Evolutionary conservation across 2,888 invertebrate species (phyloP).

Genomic region (Chorisops tibialis): DNA sequence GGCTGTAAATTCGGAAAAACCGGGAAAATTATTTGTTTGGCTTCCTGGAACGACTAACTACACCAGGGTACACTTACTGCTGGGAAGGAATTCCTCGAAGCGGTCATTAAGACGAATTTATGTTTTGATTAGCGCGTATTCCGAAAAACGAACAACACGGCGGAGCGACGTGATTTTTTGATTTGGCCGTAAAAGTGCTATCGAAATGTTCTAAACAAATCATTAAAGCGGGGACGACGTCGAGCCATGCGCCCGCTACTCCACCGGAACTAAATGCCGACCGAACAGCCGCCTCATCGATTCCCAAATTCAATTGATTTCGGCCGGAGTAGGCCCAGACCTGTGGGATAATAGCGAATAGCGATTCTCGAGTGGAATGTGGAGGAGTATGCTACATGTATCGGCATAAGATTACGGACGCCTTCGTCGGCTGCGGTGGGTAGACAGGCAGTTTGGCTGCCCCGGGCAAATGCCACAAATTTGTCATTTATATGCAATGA

Average conservation of each 20-base stretch:
- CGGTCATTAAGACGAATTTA: constrained; percentile 26
- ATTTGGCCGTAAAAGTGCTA: constrained; percentile 28
- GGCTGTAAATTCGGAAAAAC: constrained; percentile 10
- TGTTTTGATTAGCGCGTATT: constrained; percentile 24
- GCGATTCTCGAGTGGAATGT: too few species aligned
- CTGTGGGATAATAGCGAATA: too few species aligned
- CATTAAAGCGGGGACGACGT: constrained; percentile 24
- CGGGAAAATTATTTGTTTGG: constrained; percentile 27
- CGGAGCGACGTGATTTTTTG: constrained; percentile 6
- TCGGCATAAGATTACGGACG: neutral
- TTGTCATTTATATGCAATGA: constrained; percentile 30
- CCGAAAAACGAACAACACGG: constrained; percentile 21
- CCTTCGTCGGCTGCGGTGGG: constrained; percentile 8
- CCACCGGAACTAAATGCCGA: constrained; percentile 13
- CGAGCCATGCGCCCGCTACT: constrained; percentile 13
- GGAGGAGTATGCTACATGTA: too few species aligned
- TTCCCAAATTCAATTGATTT: neutral
- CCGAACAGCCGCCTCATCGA: neutral
- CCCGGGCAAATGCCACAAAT: constrained; percentile 18
- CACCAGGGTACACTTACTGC: constrained; percentile 10
- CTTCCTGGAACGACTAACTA: constrained; percentile 28
- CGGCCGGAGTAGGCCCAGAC: neutral
- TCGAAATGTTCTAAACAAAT: constrained; percentile 24
- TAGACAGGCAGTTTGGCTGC: constrained; percentile 17
- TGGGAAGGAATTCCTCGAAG: constrained; percentile 28